These are phyloP conservation scores for Bembecia ichneumoniformis DNA, from an alignment of 2,888 invertebrate species.

Conservation along the genomic window DNA sequence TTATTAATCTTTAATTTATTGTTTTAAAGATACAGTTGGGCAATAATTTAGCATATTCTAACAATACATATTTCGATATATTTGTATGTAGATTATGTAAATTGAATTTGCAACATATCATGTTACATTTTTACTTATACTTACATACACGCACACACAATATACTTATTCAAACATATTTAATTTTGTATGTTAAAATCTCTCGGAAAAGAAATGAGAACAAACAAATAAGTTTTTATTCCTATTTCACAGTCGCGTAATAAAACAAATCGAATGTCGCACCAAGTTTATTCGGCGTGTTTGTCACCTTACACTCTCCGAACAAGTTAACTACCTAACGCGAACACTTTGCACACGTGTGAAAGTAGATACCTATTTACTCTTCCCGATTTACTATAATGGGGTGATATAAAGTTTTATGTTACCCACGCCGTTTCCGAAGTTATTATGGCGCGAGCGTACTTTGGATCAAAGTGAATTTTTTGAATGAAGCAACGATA, in stretches of 20 bases:
- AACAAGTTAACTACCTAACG: background rate
- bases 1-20: too few relatives aligned
- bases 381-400: slow-evolving; percentile 8
- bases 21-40: too few relatives aligned
- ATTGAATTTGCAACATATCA: too few relatives aligned
- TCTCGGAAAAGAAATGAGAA: too few relatives aligned
- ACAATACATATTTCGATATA: too few relatives aligned
- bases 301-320: background rate
- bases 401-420: slow-evolving; percentile 12
- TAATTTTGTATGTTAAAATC: too few relatives aligned
- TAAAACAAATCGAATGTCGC: background rate
- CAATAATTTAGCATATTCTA: too few relatives aligned
- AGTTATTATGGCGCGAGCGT: slow-evolving; percentile 1
- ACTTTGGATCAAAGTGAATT: slow-evolving; percentile 1
- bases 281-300: background rate
- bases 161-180: too few relatives aligned
- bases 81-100: too few relatives aligned
- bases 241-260: background rate
- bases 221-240: too few relatives aligned
- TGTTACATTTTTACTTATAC: too few relatives aligned
- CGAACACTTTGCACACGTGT: background rate
- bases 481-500: background rate
- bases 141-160: too few relatives aligned
- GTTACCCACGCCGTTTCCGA: slow-evolving; percentile 7
- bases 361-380: background rate